A percentile compares a stretch with the other conserved stretches of the same genome.
These are phyloP conservation scores for Netelia fuscicornis DNA, from an alignment of 2,888 invertebrate species.

Conservation along the genomic window DNA sequence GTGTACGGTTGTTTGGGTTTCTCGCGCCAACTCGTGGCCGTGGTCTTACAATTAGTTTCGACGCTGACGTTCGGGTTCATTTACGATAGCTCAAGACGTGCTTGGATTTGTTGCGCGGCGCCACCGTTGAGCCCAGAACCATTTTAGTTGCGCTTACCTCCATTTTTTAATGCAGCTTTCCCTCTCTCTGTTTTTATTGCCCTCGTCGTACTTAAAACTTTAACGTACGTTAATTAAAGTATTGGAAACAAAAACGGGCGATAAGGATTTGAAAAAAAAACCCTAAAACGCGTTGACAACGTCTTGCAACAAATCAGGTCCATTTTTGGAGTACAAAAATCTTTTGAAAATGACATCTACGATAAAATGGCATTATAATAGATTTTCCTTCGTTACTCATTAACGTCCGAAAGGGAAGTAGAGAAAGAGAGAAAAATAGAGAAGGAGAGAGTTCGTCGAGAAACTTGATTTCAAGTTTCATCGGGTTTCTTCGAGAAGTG, in stretches of 20 bases:
- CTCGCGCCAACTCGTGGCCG: background rate
- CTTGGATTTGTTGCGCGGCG: background rate
- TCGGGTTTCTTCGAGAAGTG: constrained; percentile 22
- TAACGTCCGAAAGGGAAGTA: background rate
- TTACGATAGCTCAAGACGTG: constrained; percentile 29
- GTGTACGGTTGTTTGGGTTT: constrained; percentile 25
- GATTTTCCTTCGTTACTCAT: constrained; percentile 46
- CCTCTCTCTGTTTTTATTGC: background rate
- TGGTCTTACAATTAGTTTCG: constrained; percentile 10
- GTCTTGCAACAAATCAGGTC: no score
- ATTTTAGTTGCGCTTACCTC: constrained; percentile 30
- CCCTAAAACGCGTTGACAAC: no score
- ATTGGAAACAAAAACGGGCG: constrained; percentile 2
- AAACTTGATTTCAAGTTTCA: constrained; percentile 47
- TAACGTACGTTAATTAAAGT: constrained; percentile 21
- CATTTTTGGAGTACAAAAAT: background rate
- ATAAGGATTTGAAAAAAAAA: background rate
- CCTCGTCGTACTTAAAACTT: background rate
- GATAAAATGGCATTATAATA: constrained; percentile 42
- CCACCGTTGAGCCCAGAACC: constrained; percentile 20
- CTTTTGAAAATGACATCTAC: constrained; percentile 3
- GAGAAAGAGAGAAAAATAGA: constrained; percentile 17
- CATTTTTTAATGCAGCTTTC: background rate
- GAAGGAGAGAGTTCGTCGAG: constrained; percentile 38
- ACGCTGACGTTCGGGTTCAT: constrained; percentile 41